Evolutionary conservation across 35 echinoderm and acorn worm species (phyloP).

Genomic region (Strongylocentrotus purpuratus): DNA sequence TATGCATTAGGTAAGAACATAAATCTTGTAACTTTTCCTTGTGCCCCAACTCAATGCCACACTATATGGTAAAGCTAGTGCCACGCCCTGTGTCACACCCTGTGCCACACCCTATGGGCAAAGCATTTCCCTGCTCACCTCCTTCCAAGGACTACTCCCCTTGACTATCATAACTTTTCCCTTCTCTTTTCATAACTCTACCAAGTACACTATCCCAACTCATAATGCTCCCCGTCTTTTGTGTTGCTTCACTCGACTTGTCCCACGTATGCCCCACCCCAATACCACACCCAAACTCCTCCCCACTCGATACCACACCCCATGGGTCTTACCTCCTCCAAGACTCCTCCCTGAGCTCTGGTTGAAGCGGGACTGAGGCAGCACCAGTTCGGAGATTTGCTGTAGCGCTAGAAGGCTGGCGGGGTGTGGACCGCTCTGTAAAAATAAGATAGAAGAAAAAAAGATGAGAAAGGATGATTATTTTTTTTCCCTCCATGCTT

Average conservation of each 20-base stretch:
- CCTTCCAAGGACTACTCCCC: not conserved
- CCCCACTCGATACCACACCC: not conserved
- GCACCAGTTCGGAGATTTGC: conserved; percentile 94
- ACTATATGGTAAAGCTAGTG: too few species aligned
- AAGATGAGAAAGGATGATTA: not conserved
- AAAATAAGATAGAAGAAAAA: conserved; percentile 39
- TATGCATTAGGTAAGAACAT: too few species aligned
- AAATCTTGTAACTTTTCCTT: too few species aligned
- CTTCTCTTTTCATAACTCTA: too few species aligned
- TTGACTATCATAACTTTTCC: too few species aligned
- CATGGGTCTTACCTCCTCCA: conserved; percentile 44
- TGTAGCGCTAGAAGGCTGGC: conserved; percentile 97
- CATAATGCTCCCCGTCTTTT: too few species aligned
- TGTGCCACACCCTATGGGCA: too few species aligned
- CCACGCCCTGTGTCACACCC: too few species aligned
- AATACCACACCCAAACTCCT: not conserved
- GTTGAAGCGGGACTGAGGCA: conserved; percentile 95
- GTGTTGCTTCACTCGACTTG: too few species aligned
- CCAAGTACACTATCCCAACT: not conserved
- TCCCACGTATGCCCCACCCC: too few species aligned
- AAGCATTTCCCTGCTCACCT: not conserved
- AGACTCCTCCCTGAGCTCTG: conserved; percentile 67
- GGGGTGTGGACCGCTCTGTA: conserved; percentile 94
- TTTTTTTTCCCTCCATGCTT: not conserved
- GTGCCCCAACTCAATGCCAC: too few species aligned